These are phyloP conservation scores for Esox niger DNA, from an alignment of 2,113 vertebrate species.

Conservation along the genomic window DNA sequence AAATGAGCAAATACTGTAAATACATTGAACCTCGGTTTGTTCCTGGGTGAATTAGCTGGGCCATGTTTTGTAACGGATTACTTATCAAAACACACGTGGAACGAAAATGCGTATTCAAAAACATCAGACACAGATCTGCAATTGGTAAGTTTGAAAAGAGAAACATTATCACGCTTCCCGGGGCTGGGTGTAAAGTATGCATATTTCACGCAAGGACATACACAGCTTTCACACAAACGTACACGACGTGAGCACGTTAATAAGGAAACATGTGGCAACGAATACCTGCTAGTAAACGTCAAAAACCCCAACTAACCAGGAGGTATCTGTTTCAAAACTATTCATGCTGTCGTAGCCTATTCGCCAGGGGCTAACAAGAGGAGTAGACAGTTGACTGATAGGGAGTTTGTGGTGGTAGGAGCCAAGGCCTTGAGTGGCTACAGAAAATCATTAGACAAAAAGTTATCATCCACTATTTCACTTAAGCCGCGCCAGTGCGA, in stretches of 20 bases:
- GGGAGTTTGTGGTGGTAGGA: background rate
- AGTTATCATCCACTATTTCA: conserved; percentile 11
- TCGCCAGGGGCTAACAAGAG: conserved; percentile 21
- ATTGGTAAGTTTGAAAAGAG: background rate
- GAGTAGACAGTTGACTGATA: conserved; percentile 35
- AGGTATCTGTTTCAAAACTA: conserved; percentile 29
- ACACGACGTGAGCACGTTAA: background rate
- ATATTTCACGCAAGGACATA: conserved; percentile 8
- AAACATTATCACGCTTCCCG: background rate
- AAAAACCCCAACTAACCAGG: conserved; percentile 21
- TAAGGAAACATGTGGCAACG: background rate
- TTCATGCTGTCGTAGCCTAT: conserved; percentile 30
- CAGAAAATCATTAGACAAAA: conserved; percentile 29
- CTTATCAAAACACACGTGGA: background rate
- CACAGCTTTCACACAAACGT: conserved; percentile 9
- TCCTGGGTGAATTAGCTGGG: too few relatives aligned
- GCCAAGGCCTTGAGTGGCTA: conserved; percentile 14
- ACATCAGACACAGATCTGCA: background rate
- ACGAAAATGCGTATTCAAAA: background rate
- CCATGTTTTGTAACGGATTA: too few relatives aligned
- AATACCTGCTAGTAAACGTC: conserved; percentile 27
- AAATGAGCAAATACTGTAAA: background rate
- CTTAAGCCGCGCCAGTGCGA: conserved; percentile 5
- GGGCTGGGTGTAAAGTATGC: background rate
- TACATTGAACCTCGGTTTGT: background rate